Evolutionary conservation across 23 tunicate genomes (phyloP).

Genomic region (Halocynthia roretzi): DNA sequence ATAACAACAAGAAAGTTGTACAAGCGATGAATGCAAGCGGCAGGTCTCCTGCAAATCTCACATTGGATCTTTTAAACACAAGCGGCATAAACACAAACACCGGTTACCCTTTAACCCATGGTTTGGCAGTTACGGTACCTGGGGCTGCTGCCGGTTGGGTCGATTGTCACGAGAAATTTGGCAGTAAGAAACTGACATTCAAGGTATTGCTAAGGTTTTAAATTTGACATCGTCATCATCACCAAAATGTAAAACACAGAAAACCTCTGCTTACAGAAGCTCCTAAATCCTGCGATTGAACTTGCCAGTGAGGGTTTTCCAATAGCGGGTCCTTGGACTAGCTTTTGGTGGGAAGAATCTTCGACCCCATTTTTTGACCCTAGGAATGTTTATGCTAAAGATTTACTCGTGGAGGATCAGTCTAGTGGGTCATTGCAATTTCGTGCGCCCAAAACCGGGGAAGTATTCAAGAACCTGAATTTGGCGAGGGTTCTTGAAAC

Average conservation of each 20-base stretch:
- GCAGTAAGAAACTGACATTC: constrained; percentile 57
- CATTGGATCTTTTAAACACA: constrained; percentile 28
- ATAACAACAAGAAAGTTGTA: constrained; percentile 24
- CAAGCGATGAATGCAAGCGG: constrained; percentile 82
- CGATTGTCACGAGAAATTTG: constrained; percentile 72
- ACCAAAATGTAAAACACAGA: neutral
- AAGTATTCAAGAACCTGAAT: constrained; percentile 59
- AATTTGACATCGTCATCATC: neutral
- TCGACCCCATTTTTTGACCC: constrained; percentile 8
- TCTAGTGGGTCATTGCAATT: neutral
- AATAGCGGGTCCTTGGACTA: constrained; percentile 64
- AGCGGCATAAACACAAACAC: constrained; percentile 32
- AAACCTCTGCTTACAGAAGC: constrained; percentile 6
- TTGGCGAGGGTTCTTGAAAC: constrained; percentile 56
- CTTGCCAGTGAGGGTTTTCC: constrained; percentile 72
- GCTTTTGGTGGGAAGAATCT: constrained; percentile 21
- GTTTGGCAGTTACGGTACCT: constrained; percentile 60
- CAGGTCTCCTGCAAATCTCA: constrained; percentile 49
- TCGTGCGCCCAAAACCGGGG: constrained; percentile 54
- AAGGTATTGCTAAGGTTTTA: neutral
- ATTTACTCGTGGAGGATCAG: constrained; percentile 39
- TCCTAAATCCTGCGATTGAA: constrained; percentile 55
- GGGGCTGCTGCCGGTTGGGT: constrained; percentile 89
- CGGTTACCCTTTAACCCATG: constrained; percentile 22
- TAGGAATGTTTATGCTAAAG: constrained; percentile 32